Evolutionary conservation across 2,888 invertebrate genomes (phyloP).

Genomic region (Leptopterna dolabrata): DNA sequence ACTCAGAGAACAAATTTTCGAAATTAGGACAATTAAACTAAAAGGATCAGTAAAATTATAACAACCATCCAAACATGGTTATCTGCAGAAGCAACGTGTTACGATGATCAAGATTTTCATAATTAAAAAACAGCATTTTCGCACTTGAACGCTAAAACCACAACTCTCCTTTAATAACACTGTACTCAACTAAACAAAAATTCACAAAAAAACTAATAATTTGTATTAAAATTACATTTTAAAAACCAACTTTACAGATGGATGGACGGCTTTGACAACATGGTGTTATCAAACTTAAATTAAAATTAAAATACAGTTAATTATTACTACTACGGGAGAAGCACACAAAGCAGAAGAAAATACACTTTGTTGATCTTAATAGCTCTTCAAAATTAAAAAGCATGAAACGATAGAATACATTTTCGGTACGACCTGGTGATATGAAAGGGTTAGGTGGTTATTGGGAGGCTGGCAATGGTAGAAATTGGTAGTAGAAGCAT

Average conservation of each 20-base stretch:
- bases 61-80: background rate
- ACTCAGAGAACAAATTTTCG: no score
- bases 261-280: constrained; percentile 41
- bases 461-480: background rate
- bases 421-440: background rate
- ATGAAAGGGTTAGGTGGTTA: background rate
- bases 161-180: constrained; percentile 21
- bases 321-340: background rate
- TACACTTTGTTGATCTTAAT: background rate
- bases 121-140: background rate
- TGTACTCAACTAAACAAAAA: constrained; percentile 2
- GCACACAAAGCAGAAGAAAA: constrained; percentile 27
- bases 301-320: constrained; percentile 17
- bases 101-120: background rate
- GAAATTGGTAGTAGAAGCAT: background rate
- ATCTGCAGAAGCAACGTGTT: background rate
- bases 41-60: no score
- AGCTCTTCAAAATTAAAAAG: background rate
- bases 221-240: background rate
- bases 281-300: background rate
- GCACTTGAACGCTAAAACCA: constrained; percentile 5
- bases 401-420: background rate
- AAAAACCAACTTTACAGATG: constrained; percentile 17
- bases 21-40: no score
- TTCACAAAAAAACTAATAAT: background rate